Evolutionary conservation across 2,113 vertebrate genomes (phyloP).

Genomic region (Solea solea): DNA sequence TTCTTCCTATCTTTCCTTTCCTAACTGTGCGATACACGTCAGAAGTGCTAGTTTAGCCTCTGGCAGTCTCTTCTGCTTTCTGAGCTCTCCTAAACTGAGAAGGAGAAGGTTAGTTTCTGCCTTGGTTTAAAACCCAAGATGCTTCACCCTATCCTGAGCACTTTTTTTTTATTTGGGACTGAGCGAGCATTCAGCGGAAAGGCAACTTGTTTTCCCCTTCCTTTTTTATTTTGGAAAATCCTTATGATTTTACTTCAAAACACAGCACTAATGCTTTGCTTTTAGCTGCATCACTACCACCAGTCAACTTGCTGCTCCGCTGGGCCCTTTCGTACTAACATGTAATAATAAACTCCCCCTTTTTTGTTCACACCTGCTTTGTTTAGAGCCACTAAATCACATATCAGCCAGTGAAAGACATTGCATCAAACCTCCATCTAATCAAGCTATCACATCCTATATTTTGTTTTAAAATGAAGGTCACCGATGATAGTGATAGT

Average conservation of each 20-base stretch:
- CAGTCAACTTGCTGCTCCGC: constrained; percentile 1
- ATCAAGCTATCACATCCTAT: too few species aligned
- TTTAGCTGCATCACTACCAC: constrained; percentile 9
- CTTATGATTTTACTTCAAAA: constrained; percentile 9
- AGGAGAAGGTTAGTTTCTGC: constrained; percentile 80
- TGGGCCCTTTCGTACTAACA: constrained; percentile 9
- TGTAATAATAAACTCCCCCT: too few species aligned
- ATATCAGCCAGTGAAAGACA: background rate
- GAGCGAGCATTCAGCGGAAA: constrained; percentile 22
- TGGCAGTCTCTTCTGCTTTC: constrained; percentile 79
- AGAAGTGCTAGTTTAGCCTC: constrained; percentile 84
- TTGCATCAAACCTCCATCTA: too few species aligned
- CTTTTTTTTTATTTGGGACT: constrained; percentile 44
- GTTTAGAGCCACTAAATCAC: constrained; percentile 13
- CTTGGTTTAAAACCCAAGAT: constrained; percentile 18
- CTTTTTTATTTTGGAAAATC: background rate
- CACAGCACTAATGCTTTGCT: constrained; percentile 6
- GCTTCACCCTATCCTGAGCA: constrained; percentile 28
- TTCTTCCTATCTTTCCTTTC: constrained; percentile 36
- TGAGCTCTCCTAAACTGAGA: constrained; percentile 81
- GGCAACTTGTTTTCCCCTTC: background rate
- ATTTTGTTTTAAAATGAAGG: too few species aligned
- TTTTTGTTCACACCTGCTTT: constrained; percentile 13
- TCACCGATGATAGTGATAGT: too few species aligned
- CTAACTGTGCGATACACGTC: constrained; percentile 55